Evolutionary conservation across 1,140 invertebrate genomes (phyloP).

Genomic region (silkworm (Bombyx mori)): DNA sequence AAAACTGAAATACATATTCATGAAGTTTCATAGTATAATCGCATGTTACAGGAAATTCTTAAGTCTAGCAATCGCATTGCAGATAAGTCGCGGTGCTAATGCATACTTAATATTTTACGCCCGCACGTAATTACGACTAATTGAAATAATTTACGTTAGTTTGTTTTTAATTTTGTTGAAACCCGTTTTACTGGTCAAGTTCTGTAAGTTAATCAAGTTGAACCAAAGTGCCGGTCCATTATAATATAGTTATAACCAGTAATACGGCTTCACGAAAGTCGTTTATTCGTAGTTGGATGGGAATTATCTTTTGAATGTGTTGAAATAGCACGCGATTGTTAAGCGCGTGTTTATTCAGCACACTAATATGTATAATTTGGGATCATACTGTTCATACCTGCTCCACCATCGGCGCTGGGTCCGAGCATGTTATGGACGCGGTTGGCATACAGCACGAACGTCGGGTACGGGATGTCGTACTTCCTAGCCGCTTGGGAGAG

Average conservation of each 20-base stretch:
- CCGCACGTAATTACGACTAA: no score
- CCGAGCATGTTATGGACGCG: conserved; percentile 94
- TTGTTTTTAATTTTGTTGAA: no score
- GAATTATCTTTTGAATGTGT: no score
- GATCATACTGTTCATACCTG: conserved; percentile 73
- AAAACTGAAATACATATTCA: conserved; percentile 7
- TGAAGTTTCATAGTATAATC: conserved; percentile 1
- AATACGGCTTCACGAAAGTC: no score
- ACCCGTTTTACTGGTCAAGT: no score
- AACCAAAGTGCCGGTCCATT: no score
- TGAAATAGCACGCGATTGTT: no score
- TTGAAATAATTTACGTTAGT: no score
- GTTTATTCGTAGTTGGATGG: no score
- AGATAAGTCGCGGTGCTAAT: conserved; percentile 14
- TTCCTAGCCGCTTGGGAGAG: conserved; percentile 91
- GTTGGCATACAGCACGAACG: conserved; percentile 94
- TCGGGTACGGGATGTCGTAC: conserved; percentile 94
- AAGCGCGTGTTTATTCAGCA: background rate
- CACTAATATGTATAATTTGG: background rate
- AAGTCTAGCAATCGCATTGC: conserved; percentile 10
- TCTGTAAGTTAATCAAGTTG: no score
- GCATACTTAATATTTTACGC: background rate
- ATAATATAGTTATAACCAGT: no score
- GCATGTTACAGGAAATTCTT: conserved; percentile 2
- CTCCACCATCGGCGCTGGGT: conserved; percentile 87